Evolutionary conservation across 2,797 vertebrate species (phyloP).

Genomic region (Pseudomugil tenellus): DNA sequence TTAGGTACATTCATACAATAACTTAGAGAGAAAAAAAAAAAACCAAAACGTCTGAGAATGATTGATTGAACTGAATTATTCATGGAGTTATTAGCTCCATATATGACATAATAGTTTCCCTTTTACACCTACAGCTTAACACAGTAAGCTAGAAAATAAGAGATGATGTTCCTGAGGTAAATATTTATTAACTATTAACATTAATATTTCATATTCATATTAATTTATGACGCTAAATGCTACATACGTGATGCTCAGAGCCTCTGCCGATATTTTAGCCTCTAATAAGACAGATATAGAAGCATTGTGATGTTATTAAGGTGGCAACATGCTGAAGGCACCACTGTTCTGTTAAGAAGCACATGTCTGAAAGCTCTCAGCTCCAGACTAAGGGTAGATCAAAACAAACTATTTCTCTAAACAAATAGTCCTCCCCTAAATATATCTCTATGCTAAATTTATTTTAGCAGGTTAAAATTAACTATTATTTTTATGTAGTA

Average conservation of each 20-base stretch:
- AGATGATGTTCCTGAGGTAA: no score
- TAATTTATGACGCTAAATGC: no score
- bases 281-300: constrained; percentile 10
- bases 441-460: background rate
- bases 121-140: no score
- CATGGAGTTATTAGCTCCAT: no score
- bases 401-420: constrained; percentile 29
- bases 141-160: no score
- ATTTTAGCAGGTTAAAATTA: background rate
- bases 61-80: no score
- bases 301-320: constrained; percentile 42
- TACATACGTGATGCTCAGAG: constrained; percentile 20
- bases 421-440: constrained; percentile 12
- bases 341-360: constrained; percentile 32
- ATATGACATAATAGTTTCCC: no score
- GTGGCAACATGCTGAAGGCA: constrained; percentile 50
- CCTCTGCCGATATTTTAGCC: constrained; percentile 6
- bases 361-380: constrained; percentile 50
- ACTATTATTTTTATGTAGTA: background rate
- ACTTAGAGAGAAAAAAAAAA: no score
- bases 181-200: no score
- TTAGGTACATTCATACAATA: no score
- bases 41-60: no score
- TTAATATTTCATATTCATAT: no score
- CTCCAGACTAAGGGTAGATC: constrained; percentile 5